A percentile compares a stretch with the other conserved stretches of the same genome.
Evolutionary conservation across 1,140 invertebrate genomes (phyloP).

Genomic region (Neotoxoptera formosana): DNA sequence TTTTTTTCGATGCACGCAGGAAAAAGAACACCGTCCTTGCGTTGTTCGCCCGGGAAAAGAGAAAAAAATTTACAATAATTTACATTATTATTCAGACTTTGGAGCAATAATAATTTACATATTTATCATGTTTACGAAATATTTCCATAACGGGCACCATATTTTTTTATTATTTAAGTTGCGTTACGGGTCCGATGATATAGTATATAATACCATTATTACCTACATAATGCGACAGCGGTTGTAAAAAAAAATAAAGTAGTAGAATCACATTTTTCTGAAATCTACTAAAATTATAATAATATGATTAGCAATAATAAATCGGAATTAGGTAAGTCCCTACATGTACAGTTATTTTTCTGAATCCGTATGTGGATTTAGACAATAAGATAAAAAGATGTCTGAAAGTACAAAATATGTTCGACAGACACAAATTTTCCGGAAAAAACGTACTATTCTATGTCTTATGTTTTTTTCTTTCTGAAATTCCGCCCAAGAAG

Average conservation of each 20-base stretch:
- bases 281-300: neutral
- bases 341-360: neutral
- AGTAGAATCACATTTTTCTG: neutral
- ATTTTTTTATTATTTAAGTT: neutral
- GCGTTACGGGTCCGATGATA: neutral
- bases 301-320: neutral
- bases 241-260: neutral
- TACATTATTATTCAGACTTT: neutral
- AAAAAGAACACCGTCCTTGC: neutral
- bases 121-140: neutral
- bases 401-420: neutral
- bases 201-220: neutral
- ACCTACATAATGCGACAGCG: neutral
- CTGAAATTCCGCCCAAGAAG: neutral
- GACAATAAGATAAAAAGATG: neutral
- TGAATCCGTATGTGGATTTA: neutral
- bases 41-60: neutral
- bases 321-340: neutral
- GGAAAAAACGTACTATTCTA: too few species aligned
- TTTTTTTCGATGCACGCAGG: neutral
- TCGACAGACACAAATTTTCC: neutral
- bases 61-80: neutral
- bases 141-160: neutral
- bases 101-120: neutral
- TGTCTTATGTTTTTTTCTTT: neutral